Evolutionary conservation across 2,797 vertebrate genomes (phyloP).

Genomic region (Esox lucius): DNA sequence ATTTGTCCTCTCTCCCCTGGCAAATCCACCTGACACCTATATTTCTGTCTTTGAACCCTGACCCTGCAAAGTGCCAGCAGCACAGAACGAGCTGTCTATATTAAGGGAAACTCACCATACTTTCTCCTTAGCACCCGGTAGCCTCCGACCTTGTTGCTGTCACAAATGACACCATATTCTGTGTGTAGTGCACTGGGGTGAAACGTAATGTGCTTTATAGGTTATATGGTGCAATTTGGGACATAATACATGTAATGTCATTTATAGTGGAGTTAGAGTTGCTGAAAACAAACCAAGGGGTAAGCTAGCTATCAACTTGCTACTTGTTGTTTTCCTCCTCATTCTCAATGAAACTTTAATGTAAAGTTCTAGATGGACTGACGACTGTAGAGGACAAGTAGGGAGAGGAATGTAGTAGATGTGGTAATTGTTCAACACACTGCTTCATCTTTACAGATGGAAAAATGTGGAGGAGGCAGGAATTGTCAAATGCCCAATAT

Average conservation of each 20-base stretch:
- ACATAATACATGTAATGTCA: neutral
- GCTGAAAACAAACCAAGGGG: neutral
- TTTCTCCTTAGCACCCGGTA: neutral
- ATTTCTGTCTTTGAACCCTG: neutral
- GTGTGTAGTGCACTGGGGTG: neutral
- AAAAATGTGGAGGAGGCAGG: constrained; percentile 58
- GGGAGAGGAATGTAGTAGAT: neutral
- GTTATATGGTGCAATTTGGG: neutral
- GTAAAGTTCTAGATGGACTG: neutral
- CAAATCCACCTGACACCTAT: constrained; percentile 15
- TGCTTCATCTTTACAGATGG: constrained; percentile 59
- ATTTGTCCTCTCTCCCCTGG: constrained; percentile 16
- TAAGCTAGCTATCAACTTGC: neutral
- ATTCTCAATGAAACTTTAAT: neutral
- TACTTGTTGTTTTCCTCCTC: neutral
- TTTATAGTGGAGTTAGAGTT: neutral
- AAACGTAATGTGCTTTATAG: too few species aligned
- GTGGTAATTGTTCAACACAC: neutral
- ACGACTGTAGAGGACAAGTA: neutral
- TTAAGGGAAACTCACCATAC: neutral
- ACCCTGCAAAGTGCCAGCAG: constrained; percentile 7
- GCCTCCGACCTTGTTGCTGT: neutral
- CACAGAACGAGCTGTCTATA: neutral
- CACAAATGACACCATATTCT: neutral
- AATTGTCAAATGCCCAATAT: constrained; percentile 49